Conservation (phyloP, 2,888 invertebrate species). For the Serripes groenlandicus region DNA sequence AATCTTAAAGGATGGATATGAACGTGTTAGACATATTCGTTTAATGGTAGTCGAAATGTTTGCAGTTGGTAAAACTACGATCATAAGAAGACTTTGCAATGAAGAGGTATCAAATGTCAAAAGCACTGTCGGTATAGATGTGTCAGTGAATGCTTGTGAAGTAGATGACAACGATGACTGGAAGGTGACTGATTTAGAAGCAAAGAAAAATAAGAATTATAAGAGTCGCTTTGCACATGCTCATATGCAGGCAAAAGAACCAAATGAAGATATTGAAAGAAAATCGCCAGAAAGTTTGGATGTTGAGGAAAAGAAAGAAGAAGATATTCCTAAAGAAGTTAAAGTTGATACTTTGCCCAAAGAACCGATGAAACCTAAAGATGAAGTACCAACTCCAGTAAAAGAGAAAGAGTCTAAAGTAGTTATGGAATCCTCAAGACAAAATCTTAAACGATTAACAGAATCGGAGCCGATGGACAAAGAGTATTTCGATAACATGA, state of each 20-base stretch:
- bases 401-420: background rate
- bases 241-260: background rate
- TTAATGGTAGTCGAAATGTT: slow-evolving; percentile 1
- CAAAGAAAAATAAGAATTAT: background rate
- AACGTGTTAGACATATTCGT: background rate
- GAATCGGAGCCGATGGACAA: background rate
- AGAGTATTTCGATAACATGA: background rate
- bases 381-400: background rate
- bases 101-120: background rate
- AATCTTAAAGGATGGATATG: background rate
- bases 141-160: slow-evolving; percentile 1
- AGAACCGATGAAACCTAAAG: background rate
- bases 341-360: background rate
- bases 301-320: background rate
- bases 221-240: background rate
- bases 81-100: background rate
- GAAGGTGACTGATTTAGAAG: background rate
- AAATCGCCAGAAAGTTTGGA: background rate
- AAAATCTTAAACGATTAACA: no score
- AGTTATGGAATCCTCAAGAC: background rate
- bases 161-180: background rate
- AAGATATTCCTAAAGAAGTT: background rate
- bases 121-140: background rate
- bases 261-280: no score
- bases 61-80: slow-evolving; percentile 4